Evolutionary conservation across 2,888 invertebrate genomes (phyloP).

Genomic region (Synanthedon myopaeformis): DNA sequence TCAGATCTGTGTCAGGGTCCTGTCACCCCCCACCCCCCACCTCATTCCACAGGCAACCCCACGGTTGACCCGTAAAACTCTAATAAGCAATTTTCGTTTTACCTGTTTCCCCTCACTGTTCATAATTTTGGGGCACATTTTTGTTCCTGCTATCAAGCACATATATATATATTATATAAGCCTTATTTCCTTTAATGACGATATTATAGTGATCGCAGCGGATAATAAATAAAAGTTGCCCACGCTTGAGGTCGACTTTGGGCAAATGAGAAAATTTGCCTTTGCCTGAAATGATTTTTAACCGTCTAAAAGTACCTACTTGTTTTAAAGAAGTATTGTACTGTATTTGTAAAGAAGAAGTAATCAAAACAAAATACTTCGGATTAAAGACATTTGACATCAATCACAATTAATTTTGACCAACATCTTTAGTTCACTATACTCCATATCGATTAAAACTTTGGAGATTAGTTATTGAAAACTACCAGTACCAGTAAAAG

Average conservation of each 20-base stretch:
- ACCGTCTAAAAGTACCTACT: conserved; percentile 19
- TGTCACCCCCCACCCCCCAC: conserved; percentile 26
- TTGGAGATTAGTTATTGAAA: too few relatives aligned
- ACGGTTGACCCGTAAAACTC: conserved; percentile 58
- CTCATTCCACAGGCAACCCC: conserved; percentile 11
- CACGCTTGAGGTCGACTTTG: conserved; percentile 32
- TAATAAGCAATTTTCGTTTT: conserved; percentile 41
- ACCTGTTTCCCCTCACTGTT: conserved; percentile 41
- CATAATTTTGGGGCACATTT: conserved; percentile 36
- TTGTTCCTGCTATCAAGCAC: conserved; percentile 3
- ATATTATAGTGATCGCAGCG: conserved; percentile 29
- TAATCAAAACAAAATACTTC: not conserved
- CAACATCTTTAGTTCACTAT: too few relatives aligned
- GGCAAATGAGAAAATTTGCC: too few relatives aligned
- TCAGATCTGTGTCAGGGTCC: conserved; percentile 67
- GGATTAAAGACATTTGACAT: not conserved
- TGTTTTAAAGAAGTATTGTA: conserved; percentile 1
- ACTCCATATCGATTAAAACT: too few relatives aligned
- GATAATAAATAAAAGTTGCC: conserved; percentile 37
- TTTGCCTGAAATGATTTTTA: conserved; percentile 17
- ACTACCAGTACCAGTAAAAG: too few relatives aligned
- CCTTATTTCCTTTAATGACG: not conserved
- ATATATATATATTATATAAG: too few relatives aligned
- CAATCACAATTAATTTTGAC: not conserved
- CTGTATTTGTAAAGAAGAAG: not conserved